Evolutionary conservation across 2,888 invertebrate species (phyloP), one percentile per base, ranked within the genome.

Genomic region (Drosophila siamana): DNA sequence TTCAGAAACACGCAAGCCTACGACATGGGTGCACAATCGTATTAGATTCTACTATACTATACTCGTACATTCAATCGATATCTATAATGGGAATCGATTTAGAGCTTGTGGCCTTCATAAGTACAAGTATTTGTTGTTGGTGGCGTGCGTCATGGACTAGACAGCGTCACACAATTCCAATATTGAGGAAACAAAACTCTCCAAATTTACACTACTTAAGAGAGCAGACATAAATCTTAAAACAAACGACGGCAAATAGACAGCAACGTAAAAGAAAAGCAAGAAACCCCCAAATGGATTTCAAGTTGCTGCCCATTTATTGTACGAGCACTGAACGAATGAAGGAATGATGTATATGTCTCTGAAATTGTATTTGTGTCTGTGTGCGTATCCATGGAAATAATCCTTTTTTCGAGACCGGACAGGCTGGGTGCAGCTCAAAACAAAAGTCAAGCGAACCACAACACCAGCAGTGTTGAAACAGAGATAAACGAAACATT

Each of bases 1-100:
- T 66, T 64, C 46, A 33, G 33, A 69, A 68, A 56, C 74, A 69
- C 74, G 68, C 75, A 75, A 55, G 38, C 41, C 64, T 15, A 33
- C 44, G 51, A 68, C n/a, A 48, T 24, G 19, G 26, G 24, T 38
- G 26, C 22, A 38, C 28, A 51, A 63, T 46, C 44, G 36, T 48
- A 46, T 11, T 65, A 38, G 47, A 50, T 36, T 26, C 48, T 22
- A 0, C 33, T 33, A 33, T 33, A 33, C 33, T 33, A 33, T 33
- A n/a, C n/a, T n/a, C n/a, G n/a, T n/a, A 40, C 5, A 48, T 48
- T 33, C 46, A 69, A 66, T 69, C 69, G 51, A 69, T 69, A 69
- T 41, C 28, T 48, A 44, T 33, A 55, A 55, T 60, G 30, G 16
- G 38, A 66, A 76, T 76, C 61, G 64, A 78, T 73, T 69, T 43